A percentile compares a stretch with the other conserved stretches of the same genome.
Conservation (phyloP, 2,797 vertebrate genomes). For the Peromyscus eremicus region DNA sequence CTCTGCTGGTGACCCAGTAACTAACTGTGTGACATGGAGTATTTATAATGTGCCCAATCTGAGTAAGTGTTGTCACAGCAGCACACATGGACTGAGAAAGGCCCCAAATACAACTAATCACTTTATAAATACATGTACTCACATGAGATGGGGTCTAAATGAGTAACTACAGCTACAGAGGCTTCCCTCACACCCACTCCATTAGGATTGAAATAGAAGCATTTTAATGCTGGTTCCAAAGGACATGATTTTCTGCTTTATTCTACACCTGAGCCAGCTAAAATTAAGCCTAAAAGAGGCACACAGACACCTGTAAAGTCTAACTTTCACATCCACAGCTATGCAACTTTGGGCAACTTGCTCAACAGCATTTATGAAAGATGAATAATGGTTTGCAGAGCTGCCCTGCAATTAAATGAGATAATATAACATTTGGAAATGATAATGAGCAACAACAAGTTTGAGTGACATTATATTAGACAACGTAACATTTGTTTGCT, state of each 20-base stretch:
- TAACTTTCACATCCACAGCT: conserved; percentile 1
- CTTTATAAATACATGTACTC: background rate
- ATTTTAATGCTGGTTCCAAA: background rate
- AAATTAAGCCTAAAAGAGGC: background rate
- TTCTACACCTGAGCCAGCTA: background rate
- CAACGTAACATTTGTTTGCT: background rate
- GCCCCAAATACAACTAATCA: background rate
- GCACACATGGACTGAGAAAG: background rate
- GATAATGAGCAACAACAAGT: background rate
- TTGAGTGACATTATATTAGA: background rate
- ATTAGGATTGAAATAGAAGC: background rate
- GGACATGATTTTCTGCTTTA: background rate
- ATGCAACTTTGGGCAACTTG: conserved; percentile 11
- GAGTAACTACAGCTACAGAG: background rate
- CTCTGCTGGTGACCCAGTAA: background rate
- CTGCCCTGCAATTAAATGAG: conserved; percentile 20
- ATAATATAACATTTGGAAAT: conserved; percentile 8
- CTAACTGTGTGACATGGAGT: background rate
- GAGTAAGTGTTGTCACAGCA: background rate
- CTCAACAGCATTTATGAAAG: conserved; percentile 1
- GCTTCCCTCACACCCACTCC: background rate
- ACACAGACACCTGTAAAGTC: background rate
- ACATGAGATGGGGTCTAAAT: background rate
- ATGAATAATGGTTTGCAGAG: conserved; percentile 3
- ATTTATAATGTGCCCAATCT: background rate